These are phyloP conservation scores for Magallana ariakensis DNA, from an alignment of 1,140 invertebrate species.

Conservation along the genomic window DNA sequence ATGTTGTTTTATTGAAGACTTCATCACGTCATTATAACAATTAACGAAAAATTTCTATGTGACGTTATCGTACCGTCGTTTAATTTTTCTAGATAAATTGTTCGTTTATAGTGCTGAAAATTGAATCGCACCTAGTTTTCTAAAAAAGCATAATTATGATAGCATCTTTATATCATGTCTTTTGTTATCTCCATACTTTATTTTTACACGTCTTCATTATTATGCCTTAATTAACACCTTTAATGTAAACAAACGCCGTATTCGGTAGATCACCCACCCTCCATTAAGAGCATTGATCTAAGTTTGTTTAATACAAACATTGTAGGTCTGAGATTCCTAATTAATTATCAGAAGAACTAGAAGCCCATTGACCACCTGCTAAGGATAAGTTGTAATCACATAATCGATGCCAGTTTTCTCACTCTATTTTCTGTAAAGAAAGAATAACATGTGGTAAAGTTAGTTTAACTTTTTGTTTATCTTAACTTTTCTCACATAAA, in stretches of 20 bases:
- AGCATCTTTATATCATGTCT: background rate
- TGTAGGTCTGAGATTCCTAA: no score
- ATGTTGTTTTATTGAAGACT: constrained; percentile 15
- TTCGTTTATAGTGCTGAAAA: constrained; percentile 33
- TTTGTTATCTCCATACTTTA: background rate
- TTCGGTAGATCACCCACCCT: background rate
- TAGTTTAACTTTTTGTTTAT: no score
- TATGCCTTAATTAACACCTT: background rate
- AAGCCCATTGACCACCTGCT: no score
- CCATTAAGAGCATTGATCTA: background rate
- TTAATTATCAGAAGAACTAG: no score
- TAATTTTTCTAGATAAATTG: constrained; percentile 12
- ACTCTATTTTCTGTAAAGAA: no score
- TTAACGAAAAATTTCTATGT: background rate
- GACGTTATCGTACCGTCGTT: constrained; percentile 4
- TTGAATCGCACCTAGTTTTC: constrained; percentile 30
- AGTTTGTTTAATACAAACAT: background rate
- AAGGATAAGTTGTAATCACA: no score
- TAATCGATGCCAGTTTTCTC: no score
- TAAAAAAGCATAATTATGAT: constrained; percentile 34
- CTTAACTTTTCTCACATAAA: no score
- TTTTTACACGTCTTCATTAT: background rate
- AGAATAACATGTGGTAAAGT: no score
- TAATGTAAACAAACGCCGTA: background rate
- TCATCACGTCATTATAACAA: constrained; percentile 26